These are phyloP conservation scores for Bolborhynchus lineola DNA, from an alignment of 2,113 vertebrate species.

Conservation along the genomic window DNA sequence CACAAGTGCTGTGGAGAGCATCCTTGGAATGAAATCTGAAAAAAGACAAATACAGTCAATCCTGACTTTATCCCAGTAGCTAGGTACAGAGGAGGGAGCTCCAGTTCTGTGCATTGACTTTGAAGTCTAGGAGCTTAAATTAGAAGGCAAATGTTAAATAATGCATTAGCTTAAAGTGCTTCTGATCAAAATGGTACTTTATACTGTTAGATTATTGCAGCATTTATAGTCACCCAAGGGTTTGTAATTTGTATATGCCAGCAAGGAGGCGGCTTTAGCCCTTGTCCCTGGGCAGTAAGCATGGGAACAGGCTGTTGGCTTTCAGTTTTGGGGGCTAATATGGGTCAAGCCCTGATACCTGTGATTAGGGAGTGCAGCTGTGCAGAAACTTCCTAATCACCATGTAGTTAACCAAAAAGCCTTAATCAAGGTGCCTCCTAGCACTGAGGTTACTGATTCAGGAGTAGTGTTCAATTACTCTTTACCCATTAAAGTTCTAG, in stretches of 20 bases:
- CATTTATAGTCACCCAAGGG: neutral
- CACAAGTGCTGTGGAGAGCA: neutral
- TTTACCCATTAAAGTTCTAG: neutral
- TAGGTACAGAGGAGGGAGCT: neutral
- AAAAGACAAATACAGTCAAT: neutral
- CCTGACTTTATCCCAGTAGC: neutral
- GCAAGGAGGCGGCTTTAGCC: neutral
- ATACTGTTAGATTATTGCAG: neutral
- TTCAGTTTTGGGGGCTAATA: neutral
- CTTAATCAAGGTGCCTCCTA: neutral
- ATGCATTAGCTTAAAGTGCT: conserved; percentile 5
- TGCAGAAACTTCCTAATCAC: neutral
- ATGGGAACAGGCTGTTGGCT: neutral
- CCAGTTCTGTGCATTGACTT: neutral
- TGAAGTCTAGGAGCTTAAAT: conserved; percentile 17
- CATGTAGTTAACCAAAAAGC: neutral
- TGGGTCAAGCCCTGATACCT: neutral
- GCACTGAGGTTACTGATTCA: neutral
- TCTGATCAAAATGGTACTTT: neutral
- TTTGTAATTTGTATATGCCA: neutral
- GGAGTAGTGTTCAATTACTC: neutral
- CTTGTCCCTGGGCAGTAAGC: neutral
- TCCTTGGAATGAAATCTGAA: neutral
- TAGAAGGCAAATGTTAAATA: conserved; percentile 26
- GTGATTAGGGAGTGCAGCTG: neutral